phyloP scores from a whole-genome alignment of 2,797 vertebrate genomes.

The Hypotaenidia okinawae region DNA sequence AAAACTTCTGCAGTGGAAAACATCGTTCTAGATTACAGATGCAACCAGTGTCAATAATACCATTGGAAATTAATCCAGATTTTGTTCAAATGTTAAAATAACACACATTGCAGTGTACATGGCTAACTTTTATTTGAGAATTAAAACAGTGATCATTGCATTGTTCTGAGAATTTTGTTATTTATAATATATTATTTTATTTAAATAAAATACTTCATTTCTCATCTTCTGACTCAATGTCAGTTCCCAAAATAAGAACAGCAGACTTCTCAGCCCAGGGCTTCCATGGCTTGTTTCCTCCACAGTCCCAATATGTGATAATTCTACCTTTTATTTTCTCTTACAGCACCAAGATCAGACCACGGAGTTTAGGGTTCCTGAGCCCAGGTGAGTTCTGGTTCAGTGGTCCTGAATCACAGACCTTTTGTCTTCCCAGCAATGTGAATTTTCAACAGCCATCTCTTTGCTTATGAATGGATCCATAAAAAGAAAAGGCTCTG shows the following conservation, averaged over 20 bases:
- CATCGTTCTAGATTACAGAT: not conserved
- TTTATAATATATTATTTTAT: not conserved
- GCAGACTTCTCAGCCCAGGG: not conserved
- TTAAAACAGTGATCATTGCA: not conserved
- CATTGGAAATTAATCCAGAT: not conserved
- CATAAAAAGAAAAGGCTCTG: not conserved
- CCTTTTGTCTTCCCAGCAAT: not conserved
- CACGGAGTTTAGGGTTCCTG: not conserved
- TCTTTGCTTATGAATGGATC: not conserved
- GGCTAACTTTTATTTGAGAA: fast-evolving
- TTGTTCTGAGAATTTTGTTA: not conserved
- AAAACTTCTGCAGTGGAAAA: not conserved
- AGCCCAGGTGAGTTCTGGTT: not conserved
- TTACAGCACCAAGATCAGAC: not conserved
- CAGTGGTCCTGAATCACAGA: not conserved
- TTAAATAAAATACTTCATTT: not conserved
- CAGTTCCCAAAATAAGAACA: not conserved
- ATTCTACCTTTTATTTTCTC: not conserved
- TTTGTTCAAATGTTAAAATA: not conserved
- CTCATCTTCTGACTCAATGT: not conserved
- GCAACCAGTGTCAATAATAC: not conserved
- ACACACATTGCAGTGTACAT: not conserved
- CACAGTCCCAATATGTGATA: not conserved
- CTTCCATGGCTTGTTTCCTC: not conserved
- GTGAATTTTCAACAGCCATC: not conserved